A percentile compares a stretch with the other conserved stretches of the same genome.
Evolutionary conservation across 2,888 invertebrate species (phyloP).

Genomic region (Nasonia oneida): DNA sequence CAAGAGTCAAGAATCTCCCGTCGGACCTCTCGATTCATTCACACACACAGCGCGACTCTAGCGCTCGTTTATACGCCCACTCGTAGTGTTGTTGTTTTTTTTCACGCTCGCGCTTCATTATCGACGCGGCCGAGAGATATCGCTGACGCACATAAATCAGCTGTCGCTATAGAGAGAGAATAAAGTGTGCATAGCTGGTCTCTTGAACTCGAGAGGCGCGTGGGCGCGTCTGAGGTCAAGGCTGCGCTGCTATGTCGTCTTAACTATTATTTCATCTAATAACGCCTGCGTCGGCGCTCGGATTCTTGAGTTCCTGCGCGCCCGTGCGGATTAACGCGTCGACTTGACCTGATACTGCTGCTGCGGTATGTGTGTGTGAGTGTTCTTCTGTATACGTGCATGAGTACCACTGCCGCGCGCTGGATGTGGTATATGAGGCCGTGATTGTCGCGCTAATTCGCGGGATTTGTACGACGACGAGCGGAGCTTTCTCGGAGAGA

Average conservation of each 20-base stretch:
- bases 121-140: background rate
- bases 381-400: too few relatives aligned
- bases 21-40: background rate
- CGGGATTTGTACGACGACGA: background rate
- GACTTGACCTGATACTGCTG: background rate
- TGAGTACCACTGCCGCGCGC: background rate
- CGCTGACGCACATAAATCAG: background rate
- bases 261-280: slow-evolving; percentile 36
- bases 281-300: background rate
- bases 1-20: slow-evolving; percentile 9
- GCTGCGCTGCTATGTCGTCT: background rate
- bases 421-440: background rate
- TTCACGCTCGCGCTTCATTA: background rate
- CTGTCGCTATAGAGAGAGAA: background rate
- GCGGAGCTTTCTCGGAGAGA: background rate
- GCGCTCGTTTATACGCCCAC: background rate
- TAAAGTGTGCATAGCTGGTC: background rate
- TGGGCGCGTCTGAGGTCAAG: background rate
- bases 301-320: background rate
- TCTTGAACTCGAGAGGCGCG: background rate
- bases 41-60: background rate
- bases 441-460: slow-evolving; percentile 6
- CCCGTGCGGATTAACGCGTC: background rate
- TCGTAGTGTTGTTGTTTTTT: background rate
- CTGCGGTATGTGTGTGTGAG: too few relatives aligned